Conservation (phyloP, 2,113 vertebrate genomes). For the Pterocles gutturalis region DNA sequence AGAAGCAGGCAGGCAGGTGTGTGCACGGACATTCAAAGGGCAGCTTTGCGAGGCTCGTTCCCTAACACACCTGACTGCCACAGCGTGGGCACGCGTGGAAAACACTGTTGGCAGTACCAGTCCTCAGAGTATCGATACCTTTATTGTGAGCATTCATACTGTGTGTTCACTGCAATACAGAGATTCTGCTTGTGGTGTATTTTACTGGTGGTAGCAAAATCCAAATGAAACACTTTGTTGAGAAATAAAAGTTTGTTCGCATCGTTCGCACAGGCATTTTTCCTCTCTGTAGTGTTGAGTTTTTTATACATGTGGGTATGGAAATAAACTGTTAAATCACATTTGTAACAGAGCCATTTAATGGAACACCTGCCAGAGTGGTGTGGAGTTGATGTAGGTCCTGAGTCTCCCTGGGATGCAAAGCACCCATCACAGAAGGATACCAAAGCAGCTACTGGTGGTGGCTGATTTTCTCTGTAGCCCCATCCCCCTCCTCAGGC, state of each 20-base stretch:
- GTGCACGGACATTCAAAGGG: not conserved
- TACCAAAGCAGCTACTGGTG: not conserved
- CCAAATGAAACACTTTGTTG: not conserved
- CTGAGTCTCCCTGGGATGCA: not conserved
- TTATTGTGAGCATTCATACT: not conserved
- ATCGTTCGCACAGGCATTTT: not conserved
- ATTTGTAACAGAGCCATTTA: not conserved
- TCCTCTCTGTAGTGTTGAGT: not conserved
- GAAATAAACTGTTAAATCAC: not conserved
- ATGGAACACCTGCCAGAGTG: not conserved
- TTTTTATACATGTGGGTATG: not conserved
- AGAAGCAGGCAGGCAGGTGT: not conserved
- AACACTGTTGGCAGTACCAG: not conserved
- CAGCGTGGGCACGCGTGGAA: not conserved
- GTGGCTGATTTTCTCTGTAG: not conserved
- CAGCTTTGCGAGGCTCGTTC: not conserved
- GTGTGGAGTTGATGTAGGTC: not conserved
- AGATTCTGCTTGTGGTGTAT: not conserved
- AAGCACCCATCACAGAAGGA: not conserved
- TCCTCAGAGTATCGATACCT: rapidly evolving
- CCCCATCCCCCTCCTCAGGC: not conserved
- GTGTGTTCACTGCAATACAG: not conserved
- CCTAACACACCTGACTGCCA: not conserved
- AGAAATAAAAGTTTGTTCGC: not conserved
- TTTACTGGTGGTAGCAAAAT: rapidly evolving